Base-by-base conservation (phyloP, 2,797 vertebrate species). In the Phrynocephalus guinanensis region DNA sequence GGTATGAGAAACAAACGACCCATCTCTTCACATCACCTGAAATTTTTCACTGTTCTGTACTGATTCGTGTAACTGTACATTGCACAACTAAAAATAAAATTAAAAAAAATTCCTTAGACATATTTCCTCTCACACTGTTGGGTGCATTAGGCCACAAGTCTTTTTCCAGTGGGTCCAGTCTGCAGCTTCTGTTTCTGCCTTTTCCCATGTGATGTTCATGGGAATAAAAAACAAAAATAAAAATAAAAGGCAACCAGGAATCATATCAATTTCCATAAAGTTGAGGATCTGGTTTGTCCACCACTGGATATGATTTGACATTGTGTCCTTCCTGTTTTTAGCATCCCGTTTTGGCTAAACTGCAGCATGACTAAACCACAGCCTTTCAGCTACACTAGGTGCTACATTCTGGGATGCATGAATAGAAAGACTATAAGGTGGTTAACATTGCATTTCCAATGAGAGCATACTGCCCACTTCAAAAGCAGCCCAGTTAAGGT, bases 381-480 rank as follows among this genome's bases (percentile, higher is more conserved):
- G 30, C 52, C 30, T 24, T 56, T 84, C 84, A 83, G 85, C 15
- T 33, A 90, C 2, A 1, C 52, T 67, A 75, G 83, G 4, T 33
- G 13, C 9, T 63, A 30, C 5, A 33, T 68, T 20, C 52, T 52
- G 13, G 81, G 60, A 48, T 67, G 13, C 28, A 33, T 33, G 26
- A 28, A 73, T 44, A 66, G 24, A 3, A 48, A 16, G 9, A 72
- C 33, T n/a, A 24, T 60, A 20, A 44, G 5, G n/a, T 18, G 38
- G n/a, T 73, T 86, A 22, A 60, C 20, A 63, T 9, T 86, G 28
- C 30, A 30, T 81, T 79, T 71, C 7, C 24, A 60, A 70, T 24
- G 66, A 68, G 83, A 85, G 87, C 48, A 90, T 93, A 22, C 38
- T 24, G 72, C 38, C 30, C 75, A 56, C 6, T 60, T 60, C 52